Evolutionary conservation across 2,113 vertebrate species (phyloP), one percentile per base, ranked within the genome.

Genomic region (Panurus biarmicus): DNA sequence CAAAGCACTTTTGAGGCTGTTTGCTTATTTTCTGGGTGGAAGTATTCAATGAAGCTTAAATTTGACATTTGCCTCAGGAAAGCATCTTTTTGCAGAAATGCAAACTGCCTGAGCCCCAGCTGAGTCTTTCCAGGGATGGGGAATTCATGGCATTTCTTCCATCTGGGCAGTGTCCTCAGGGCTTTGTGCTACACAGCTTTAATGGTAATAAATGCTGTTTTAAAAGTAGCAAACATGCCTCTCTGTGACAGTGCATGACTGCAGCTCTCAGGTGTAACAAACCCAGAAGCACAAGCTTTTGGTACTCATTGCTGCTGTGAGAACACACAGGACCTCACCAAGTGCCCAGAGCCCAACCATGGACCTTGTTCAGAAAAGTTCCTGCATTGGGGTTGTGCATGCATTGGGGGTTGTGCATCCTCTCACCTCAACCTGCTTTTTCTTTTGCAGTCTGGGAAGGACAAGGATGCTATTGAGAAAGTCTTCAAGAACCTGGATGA

Each of bases 401-500:
- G 14, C 6, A 0, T 6, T 48, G 29, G 12, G 12, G 16, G 12
- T 20, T 18, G 5, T 51, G 23, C 47, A 16, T 1, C 29, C 11
- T 64, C 65, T 80, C 69, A 45, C 48, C 70, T 44, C 56, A 76
- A 33, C 14, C 50, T 54, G 15, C 35, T 66, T 90, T 82, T 14
- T 66, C 72, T 90, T 79, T 87, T 93, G 53, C 85, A 98, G 98
- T 91, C 51, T 1, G 93, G 94, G 31, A 98, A 97, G 74, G 97
- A 98, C 84, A 96, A 62, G 45, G 67, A 36, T 0, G 74, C 93
- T 4, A 91, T 97, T 51, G 96, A 97, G 25, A 94, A 96, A 66
- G 54, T 98, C 58, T 65, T 98, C 82, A 96, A 97, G 74, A 80
- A 95, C 47, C 94, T 98, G 91, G 98, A 98, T 28, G 74, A 96